Base-by-base conservation (phyloP, 2,797 vertebrate genomes). In the Anolis apletophallus region DNA sequence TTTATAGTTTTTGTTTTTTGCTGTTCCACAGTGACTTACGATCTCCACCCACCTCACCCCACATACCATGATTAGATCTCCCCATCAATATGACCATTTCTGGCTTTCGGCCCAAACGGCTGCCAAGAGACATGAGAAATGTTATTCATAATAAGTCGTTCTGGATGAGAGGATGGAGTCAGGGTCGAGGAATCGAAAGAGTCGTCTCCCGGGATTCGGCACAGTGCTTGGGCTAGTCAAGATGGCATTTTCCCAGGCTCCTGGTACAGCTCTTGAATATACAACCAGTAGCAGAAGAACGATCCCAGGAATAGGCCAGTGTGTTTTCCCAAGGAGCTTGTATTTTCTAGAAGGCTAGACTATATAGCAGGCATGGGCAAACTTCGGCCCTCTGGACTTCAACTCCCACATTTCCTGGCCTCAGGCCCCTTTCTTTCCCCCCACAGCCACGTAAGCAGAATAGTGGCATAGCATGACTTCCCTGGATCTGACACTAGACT, bases 201-300 rank as follows among this genome's bases (percentile, higher is more conserved):
- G 3, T 23, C 1, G 2, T 64, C 67, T 61, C 23, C 12, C 13
- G 81, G 81, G 75, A 87, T 73, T 72, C 29, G 7, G 54, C 32
- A 16, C n/a, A 61, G 68, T 46, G 36, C 76, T 72, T 19, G 75
- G 40, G 75, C 81, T 83, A 10, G 81, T 83, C 74, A 10, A 21
- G 75, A 73, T 79, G 75, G 81, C 81, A 80, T 73, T 83, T 87
- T 87, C 86, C 81, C 86, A 87, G 36, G 86, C 81, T 83, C 86
- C 40, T 59, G 7, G 3, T 32, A 72, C 85, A 14, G 74, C 67
- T 52, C 6, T 13, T 64, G 19, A 34, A 75, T 77, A 71, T 57
- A 50, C 64, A 76, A 76, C 85, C 14, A 67, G 50, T 9, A 1
- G 19, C 16, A 9, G 50, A 32, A 40, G 73, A 59, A 77, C 26